Evolutionary conservation across 2,113 vertebrate genomes (phyloP), one percentile per base, ranked within the genome.

Genomic region (Neotragus pygmaeus): DNA sequence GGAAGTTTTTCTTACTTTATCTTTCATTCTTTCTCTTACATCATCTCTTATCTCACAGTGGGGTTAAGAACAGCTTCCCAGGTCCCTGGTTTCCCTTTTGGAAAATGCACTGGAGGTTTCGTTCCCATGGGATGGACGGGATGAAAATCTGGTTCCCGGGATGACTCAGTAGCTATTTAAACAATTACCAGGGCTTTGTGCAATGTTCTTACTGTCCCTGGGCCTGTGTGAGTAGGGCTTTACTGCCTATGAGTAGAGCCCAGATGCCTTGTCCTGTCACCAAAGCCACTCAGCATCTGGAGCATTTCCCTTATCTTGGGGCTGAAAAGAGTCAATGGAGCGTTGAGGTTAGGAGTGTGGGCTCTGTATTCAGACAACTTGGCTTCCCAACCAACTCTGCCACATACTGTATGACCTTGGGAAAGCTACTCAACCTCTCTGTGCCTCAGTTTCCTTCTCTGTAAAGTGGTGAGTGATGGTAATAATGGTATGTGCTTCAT

Each of bases 61-160:
- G 75, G 49, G 75, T 95, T 92, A 93, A 73, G 57, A 82, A 73
- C 36, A 89, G 45, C 53, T 60, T 95, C 36, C 57, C 85, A 88
- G 55, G 43, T 83, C 30, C 80, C 36, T n/a, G 58, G 27, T 73
- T 95, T 94, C 89, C 49, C 93, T 58, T 77, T 47, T 82, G 87
- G 49, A 97, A 96, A 94, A 90, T 25, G 39, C 12, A 11, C 83
- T 47, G 60, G 43, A 91, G 8, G 36, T 78, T 95, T 94, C 86
- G 43, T 96, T 97, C 91, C 93, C 91, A 28, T 78, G 94, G 55
- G 95, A 97, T 88, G 81, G 49, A 82, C 8, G 28, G 66, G 77
- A 51, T 82, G 88, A 86, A 92, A 94, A 27, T 84, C 85, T 88
- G 14, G 23, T 85, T 53, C 75, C 28, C 10, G 36, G 81, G 92